Conservation (phyloP, 2,113 vertebrate genomes). For the Nipponia nippon region DNA sequence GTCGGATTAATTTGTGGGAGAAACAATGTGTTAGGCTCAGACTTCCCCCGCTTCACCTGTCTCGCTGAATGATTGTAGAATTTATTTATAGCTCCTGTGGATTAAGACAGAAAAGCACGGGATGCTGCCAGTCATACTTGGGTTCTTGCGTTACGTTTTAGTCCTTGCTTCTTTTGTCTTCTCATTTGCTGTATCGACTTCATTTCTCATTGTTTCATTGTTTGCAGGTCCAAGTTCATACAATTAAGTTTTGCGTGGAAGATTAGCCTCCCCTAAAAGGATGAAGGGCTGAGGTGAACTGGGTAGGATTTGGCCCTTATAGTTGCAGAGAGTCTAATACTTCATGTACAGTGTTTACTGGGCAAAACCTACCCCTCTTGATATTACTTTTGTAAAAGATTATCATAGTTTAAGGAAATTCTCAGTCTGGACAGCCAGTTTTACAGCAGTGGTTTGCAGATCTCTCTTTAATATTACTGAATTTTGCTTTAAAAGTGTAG, state of each 20-base stretch:
- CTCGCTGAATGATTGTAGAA: neutral
- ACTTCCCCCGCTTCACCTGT: neutral
- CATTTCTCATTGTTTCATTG: neutral
- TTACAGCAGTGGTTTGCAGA: neutral
- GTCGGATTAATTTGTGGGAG: neutral
- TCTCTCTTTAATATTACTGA: neutral
- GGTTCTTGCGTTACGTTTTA: neutral
- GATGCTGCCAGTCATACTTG: neutral
- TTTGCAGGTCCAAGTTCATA: neutral
- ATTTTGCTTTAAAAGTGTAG: neutral
- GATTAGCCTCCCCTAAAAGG: neutral
- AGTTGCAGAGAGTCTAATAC: neutral
- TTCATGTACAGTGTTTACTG: neutral
- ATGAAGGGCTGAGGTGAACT: neutral
- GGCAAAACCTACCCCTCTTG: neutral
- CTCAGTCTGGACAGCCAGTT: neutral
- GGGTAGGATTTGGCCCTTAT: neutral
- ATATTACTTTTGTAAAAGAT: neutral
- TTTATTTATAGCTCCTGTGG: neutral
- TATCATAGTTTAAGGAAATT: neutral
- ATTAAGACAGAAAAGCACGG: neutral
- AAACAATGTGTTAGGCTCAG: neutral
- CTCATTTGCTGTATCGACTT: neutral
- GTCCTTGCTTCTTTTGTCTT: neutral
- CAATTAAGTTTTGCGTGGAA: neutral